These are phyloP conservation scores for Hyperoodon ampullatus DNA, from an alignment of 2,113 vertebrate genomes.

Conservation along the genomic window DNA sequence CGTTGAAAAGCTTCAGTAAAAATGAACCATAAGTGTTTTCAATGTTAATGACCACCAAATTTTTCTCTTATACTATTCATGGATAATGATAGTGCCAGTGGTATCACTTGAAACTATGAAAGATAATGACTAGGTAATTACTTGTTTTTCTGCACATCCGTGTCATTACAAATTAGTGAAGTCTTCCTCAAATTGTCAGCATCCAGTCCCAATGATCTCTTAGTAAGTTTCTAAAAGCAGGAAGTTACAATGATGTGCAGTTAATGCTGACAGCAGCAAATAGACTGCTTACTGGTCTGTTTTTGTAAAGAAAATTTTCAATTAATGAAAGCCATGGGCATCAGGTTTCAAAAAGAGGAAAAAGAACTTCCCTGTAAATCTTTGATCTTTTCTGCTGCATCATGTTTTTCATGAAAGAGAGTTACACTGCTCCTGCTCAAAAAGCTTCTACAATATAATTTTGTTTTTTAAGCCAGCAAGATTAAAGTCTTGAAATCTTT, in stretches of 20 bases:
- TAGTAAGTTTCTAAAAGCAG: slow-evolving; percentile 80
- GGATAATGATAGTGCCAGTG: slow-evolving; percentile 6
- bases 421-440: slow-evolving; percentile 73
- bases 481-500: slow-evolving; percentile 77
- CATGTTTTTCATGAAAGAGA: slow-evolving; percentile 80
- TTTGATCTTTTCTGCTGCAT: slow-evolving; percentile 84
- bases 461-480: slow-evolving; percentile 83
- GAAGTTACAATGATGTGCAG: slow-evolving; percentile 83
- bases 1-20: slow-evolving; percentile 3
- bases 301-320: slow-evolving; percentile 87
- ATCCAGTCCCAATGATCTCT: slow-evolving; percentile 81
- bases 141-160: slow-evolving; percentile 71
- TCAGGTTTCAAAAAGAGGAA: slow-evolving; percentile 78
- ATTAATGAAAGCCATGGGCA: slow-evolving; percentile 87
- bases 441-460: slow-evolving; percentile 83
- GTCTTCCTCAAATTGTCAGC: slow-evolving; percentile 76
- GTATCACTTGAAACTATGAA: slow-evolving; percentile 50
- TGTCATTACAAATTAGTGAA: slow-evolving; percentile 73
- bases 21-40: slow-evolving; percentile 40
- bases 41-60: not conserved
- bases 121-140: slow-evolving; percentile 72
- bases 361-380: slow-evolving; percentile 81
- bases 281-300: slow-evolving; percentile 84
- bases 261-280: slow-evolving; percentile 82
- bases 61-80: not conserved